phyloP scores from a whole-genome alignment of 2,888 invertebrate species.

The Xestia sexstrigata region DNA sequence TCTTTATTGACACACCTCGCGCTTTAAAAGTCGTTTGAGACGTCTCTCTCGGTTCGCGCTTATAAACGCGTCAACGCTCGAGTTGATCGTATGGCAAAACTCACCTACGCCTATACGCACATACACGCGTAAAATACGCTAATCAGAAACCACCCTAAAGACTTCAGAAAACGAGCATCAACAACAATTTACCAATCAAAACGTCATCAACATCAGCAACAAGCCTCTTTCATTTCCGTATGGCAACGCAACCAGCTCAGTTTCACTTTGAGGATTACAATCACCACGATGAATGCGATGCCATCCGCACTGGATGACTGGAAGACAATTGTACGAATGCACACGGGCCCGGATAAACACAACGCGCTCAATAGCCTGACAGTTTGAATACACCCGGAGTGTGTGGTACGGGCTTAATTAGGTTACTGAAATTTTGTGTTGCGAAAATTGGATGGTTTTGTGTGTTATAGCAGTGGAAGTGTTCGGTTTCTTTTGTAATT shows the following conservation, averaged over 20 bases:
- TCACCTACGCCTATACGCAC: neutral
- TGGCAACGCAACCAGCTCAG: constrained; percentile 20
- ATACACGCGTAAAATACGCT: neutral
- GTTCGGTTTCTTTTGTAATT: no score
- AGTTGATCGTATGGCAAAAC: neutral
- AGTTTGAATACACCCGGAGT: constrained; percentile 46
- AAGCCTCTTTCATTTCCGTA: constrained; percentile 36
- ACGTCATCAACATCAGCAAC: constrained; percentile 6
- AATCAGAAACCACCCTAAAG: neutral
- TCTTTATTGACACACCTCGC: no score
- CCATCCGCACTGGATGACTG: constrained; percentile 46
- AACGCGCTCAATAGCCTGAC: constrained; percentile 68
- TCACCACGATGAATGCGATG: constrained; percentile 59
- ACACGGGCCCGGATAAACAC: constrained; percentile 72
- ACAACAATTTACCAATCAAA: neutral
- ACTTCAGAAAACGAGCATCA: neutral
- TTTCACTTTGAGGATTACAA: constrained; percentile 63
- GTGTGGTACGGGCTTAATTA: constrained; percentile 69
- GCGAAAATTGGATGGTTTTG: neutral
- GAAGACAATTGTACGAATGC: constrained; percentile 69
- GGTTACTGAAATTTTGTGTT: constrained; percentile 43
- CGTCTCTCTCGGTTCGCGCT: neutral
- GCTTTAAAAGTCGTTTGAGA: neutral
- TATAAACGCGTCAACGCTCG: neutral
- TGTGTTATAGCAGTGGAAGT: no score